These are phyloP conservation scores for Ochotona curzoniae DNA, from an alignment of 2,113 vertebrate genomes.

Conservation along the genomic window DNA sequence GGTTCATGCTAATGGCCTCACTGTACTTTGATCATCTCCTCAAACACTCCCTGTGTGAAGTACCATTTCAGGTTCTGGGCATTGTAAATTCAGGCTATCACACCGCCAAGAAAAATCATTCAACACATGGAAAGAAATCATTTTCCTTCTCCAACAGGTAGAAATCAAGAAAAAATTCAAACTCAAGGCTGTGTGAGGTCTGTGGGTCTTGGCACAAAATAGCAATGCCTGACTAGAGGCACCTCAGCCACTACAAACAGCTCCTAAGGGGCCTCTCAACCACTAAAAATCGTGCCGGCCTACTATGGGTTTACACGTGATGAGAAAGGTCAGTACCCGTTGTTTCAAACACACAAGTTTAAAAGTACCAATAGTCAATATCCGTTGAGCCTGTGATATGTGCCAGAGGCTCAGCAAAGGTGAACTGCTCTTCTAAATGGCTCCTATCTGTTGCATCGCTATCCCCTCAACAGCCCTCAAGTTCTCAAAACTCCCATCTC, in stretches of 20 bases:
- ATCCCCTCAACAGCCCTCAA: neutral
- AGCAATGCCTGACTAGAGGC: neutral
- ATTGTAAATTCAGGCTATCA: neutral
- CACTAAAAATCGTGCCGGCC: neutral
- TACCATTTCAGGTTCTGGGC: neutral
- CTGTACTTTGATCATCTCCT: neutral
- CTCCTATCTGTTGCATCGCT: neutral
- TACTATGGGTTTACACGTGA: neutral
- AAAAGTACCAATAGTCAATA: neutral
- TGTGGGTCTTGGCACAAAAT: neutral
- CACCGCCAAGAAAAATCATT: neutral
- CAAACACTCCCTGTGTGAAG: conserved; percentile 30
- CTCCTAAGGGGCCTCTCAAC: neutral
- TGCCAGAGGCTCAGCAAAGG: neutral
- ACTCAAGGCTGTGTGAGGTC: neutral
- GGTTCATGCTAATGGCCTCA: neutral
- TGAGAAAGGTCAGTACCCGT: neutral
- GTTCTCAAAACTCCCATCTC: neutral
- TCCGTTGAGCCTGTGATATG: neutral
- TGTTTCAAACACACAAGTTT: neutral
- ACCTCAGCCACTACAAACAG: neutral
- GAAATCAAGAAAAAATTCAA: neutral
- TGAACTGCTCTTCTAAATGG: neutral
- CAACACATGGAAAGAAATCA: neutral
- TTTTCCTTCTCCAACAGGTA: neutral